A percentile compares a stretch with the other conserved stretches of the same genome.
phyloP scores from a whole-genome alignment of 2,888 invertebrate genomes.

The Epistrophe eligans region DNA sequence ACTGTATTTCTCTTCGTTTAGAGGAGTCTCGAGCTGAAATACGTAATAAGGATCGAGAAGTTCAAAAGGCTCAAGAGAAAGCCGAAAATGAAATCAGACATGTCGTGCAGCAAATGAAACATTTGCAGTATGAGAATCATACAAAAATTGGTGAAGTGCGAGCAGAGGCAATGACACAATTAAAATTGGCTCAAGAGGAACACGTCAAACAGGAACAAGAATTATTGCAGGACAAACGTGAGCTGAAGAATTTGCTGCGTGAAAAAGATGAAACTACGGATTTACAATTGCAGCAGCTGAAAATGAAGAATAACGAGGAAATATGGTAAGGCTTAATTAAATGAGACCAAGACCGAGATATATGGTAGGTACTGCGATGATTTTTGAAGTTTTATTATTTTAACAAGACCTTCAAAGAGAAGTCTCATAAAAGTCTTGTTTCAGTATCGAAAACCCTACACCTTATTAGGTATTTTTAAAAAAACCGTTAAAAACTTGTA shows the following conservation, averaged over 20 bases:
- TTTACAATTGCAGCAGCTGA: conserved; percentile 82
- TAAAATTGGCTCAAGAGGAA: conserved; percentile 93
- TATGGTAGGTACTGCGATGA: too few species aligned
- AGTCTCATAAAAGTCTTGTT: too few species aligned
- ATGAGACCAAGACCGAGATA: too few species aligned
- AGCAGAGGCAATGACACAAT: conserved; percentile 92
- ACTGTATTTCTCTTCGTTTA: conserved; percentile 34
- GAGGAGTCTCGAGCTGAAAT: conserved; percentile 84
- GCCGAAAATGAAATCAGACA: conserved; percentile 95
- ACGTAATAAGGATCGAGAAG: conserved; percentile 92
- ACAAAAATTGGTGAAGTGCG: conserved; percentile 92
- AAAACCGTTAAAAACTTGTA: too few species aligned
- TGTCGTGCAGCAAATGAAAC: conserved; percentile 96
- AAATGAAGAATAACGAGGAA: conserved; percentile 81
- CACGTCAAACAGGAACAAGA: conserved; percentile 91
- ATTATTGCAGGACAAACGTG: conserved; percentile 86
- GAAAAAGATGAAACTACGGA: conserved; percentile 84
- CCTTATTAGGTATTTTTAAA: too few species aligned
- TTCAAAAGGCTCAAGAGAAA: conserved; percentile 93
- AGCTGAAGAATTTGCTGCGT: conserved; percentile 85
- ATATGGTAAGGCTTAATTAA: conserved; percentile 77
- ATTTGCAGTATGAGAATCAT: conserved; percentile 95
- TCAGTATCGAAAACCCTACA: too few species aligned
- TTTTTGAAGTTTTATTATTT: too few species aligned
- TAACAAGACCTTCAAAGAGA: too few species aligned